Base-by-base conservation (phyloP, 2,888 invertebrate genomes). In the Drosophila bunnanda region DNA sequence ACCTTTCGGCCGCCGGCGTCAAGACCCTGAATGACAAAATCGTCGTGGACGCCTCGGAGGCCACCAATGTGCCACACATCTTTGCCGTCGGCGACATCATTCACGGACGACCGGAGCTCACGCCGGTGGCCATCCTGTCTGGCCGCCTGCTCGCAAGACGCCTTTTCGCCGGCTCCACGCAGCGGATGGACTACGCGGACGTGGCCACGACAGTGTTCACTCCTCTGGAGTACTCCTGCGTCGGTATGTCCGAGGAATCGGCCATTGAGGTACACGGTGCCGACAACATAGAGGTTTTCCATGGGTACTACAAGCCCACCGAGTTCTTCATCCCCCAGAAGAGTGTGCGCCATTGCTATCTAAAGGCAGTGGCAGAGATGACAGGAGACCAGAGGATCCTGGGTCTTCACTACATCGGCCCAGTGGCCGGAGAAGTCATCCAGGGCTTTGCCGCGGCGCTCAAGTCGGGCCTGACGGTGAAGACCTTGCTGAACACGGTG, bases 201-300 rank as follows among this genome's bases (percentile, higher is more conserved):
- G 95, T 99, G 1, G 97, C 99, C 30, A 99, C 98, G 12, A 98
- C 98, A 0, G 95, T 99, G 0, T 99, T 99, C 93, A 97, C 98
- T 41, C 98, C 99, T 12, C 91, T 98, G 25, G 99, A 99, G 93
- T 99, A 99, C 92, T 97, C 97, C 10, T 96, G 96, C 90, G 97
- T 98, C 20, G 99, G 98, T 2, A 93, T 97, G 67, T 96, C 98
- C 82, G 99, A 99, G 93, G 98, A 98, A 91, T 93, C 92, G 30
- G 98, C 98, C 0, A 92, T 94, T 22, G 91, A 92, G 28, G 90
- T 93, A 72, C 93, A 94, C 90, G 98, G 97, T 6, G 95, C 94
- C 30, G 96, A 97, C 22, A 94, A 95, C 78, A 91, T 98, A 50
- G 98, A 98, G 93, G 93, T 98, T 13, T 98, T 98, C 93, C 98